phyloP scores from a whole-genome alignment of 2,797 vertebrate genomes.

The Tympanoctomys barrerae region DNA sequence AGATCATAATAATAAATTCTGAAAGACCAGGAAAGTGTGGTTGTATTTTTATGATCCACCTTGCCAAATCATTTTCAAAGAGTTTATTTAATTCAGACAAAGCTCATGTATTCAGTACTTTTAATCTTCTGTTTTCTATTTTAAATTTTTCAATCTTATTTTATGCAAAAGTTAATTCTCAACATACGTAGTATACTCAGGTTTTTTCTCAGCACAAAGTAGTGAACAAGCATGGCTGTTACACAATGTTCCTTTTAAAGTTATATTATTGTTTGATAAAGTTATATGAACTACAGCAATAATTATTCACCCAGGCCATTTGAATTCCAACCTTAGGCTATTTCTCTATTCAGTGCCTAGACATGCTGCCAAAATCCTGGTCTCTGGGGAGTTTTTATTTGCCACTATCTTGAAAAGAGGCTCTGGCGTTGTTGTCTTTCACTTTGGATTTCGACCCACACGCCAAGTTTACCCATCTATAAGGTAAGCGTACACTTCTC shows the following conservation, averaged over 20 bases:
- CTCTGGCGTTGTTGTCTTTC: no score
- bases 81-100: neutral
- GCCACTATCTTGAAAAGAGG: neutral
- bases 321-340: neutral
- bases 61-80: neutral
- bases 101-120: neutral
- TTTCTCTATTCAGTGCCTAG: neutral
- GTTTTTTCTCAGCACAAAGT: neutral
- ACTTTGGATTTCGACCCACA: neutral
- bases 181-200: neutral
- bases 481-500: no score
- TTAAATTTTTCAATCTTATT: neutral
- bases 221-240: neutral
- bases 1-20: neutral
- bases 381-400: neutral
- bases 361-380: neutral
- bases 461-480: no score
- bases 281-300: neutral
- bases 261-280: neutral
- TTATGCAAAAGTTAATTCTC: neutral
- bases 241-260: neutral
- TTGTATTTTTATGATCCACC: neutral
- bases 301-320: neutral
- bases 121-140: neutral
- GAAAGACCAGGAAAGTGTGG: neutral